Percentiles rank a stretch among this genome's conserved stretches.
These are phyloP conservation scores for Oreochromis tanganicae DNA, from an alignment of 2,113 vertebrate genomes.

Conservation along the genomic window DNA sequence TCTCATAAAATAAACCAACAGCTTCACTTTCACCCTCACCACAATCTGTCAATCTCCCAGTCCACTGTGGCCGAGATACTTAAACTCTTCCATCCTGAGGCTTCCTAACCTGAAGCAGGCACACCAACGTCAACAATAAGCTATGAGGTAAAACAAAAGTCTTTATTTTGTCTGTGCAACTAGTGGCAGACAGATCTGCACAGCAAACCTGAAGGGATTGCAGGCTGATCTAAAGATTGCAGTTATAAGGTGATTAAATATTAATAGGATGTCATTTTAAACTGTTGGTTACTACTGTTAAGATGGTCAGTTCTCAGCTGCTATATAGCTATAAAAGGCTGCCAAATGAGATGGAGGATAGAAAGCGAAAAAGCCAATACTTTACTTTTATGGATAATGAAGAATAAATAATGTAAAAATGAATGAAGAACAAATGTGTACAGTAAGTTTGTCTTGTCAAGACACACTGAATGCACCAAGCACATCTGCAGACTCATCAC, in stretches of 20 bases:
- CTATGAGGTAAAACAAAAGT: neutral
- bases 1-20: neutral
- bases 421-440: neutral
- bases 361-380: neutral
- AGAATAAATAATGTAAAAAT: fast-evolving
- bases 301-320: neutral
- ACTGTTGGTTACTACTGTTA: neutral
- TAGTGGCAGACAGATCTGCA: neutral
- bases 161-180: neutral
- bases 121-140: neutral
- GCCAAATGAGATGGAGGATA: neutral
- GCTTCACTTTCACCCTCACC: neutral
- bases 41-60: neutral
- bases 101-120: neutral
- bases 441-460: neutral
- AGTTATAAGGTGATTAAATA: neutral
- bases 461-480: fast-evolving
- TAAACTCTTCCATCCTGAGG: neutral
- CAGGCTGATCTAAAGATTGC: neutral
- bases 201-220: neutral
- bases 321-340: neutral
- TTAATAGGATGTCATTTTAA: neutral
- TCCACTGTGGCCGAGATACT: neutral
- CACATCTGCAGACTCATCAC: neutral
- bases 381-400: neutral